A percentile compares a stretch with the other conserved stretches of the same genome.
These are phyloP conservation scores for Orientallactaga sibirica DNA, from an alignment of 2,797 vertebrate genomes.

Conservation along the genomic window DNA sequence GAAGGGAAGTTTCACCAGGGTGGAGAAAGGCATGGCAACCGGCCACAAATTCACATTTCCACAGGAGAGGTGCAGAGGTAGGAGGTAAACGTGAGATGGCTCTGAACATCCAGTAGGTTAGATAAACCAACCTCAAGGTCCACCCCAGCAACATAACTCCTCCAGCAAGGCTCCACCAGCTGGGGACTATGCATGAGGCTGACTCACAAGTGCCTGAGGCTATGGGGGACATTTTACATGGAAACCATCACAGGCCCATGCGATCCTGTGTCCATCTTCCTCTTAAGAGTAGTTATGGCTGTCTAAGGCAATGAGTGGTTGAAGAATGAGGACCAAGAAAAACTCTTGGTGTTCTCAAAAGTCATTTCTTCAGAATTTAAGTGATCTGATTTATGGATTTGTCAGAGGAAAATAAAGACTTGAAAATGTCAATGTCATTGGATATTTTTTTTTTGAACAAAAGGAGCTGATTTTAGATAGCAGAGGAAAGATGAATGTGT, in stretches of 20 bases:
- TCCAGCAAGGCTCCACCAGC: too few species aligned
- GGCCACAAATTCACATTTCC: too few species aligned
- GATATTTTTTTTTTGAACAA: background rate
- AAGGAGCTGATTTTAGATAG: constrained; percentile 6
- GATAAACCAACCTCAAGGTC: too few species aligned
- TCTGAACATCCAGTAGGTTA: too few species aligned
- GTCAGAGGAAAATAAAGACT: background rate
- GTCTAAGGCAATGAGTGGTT: background rate
- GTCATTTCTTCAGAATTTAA: background rate
- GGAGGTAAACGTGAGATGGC: too few species aligned
- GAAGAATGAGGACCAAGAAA: background rate
- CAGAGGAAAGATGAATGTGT: background rate
- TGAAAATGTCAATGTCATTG: background rate
- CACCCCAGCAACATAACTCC: too few species aligned
- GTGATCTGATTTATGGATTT: background rate
- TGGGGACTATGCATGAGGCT: too few species aligned
- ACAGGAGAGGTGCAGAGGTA: too few species aligned
- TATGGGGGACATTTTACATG: too few species aligned
- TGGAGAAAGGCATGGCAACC: too few species aligned
- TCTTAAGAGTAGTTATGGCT: background rate
- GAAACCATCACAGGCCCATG: background rate
- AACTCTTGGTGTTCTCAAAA: background rate
- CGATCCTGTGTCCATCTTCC: constrained; percentile 7
- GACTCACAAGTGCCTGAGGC: too few species aligned
- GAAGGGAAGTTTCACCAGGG: too few species aligned